These are phyloP conservation scores for Temnothorax unifasciatus DNA, from an alignment of 2,888 invertebrate genomes.

Conservation along the genomic window DNA sequence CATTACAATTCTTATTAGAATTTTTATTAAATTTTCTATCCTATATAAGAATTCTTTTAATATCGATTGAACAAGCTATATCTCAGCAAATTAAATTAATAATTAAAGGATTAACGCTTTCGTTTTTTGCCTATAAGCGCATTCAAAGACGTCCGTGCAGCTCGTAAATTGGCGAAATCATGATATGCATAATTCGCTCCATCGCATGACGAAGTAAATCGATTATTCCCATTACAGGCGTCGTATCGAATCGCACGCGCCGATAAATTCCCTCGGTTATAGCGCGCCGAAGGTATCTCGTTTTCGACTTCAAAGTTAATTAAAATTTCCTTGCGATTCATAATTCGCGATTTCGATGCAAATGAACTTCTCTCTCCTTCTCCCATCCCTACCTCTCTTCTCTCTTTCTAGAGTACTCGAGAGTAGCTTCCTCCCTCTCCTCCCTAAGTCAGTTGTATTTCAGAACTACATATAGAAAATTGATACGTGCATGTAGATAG, in stretches of 20 bases:
- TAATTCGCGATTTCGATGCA: constrained; percentile 49
- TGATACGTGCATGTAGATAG: constrained; percentile 1
- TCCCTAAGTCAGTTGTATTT: constrained; percentile 29
- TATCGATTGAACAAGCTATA: neutral
- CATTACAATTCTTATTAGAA: neutral
- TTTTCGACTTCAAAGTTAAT: constrained; percentile 48
- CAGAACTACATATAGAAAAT: constrained; percentile 3
- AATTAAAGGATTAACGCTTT: constrained; percentile 17
- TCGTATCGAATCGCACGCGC: constrained; percentile 54
- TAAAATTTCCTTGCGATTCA: constrained; percentile 50
- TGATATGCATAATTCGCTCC: constrained; percentile 70
- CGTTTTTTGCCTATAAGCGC: neutral
- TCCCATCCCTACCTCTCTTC: no score
- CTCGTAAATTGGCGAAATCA: constrained; percentile 69
- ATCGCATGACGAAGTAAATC: constrained; percentile 70
- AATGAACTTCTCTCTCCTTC: constrained; percentile 6
- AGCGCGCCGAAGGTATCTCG: constrained; percentile 28
- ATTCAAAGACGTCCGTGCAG: constrained; percentile 10
- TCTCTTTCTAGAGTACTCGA: constrained; percentile 1
- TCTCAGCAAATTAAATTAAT: constrained; percentile 15
- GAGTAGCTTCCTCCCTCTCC: neutral
- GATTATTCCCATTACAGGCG: constrained; percentile 69
- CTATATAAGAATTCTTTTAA: constrained; percentile 5
- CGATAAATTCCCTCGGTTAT: constrained; percentile 38
- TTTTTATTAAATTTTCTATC: neutral